These are phyloP conservation scores for Mesorhabditis belari DNA, from an alignment of 2,888 invertebrate species.

Conservation along the genomic window DNA sequence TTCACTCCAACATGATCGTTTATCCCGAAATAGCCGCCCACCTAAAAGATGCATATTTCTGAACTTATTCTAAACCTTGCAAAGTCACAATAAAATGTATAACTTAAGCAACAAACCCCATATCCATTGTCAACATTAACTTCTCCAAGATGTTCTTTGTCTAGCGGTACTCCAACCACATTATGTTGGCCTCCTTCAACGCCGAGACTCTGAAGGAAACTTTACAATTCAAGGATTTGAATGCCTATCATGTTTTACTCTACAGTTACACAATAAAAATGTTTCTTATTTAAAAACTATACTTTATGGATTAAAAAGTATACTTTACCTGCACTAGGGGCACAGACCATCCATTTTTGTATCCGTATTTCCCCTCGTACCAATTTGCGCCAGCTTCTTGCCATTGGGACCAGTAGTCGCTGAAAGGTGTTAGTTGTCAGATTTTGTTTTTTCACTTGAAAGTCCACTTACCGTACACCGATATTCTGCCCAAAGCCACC, in stretches of 20 bases:
- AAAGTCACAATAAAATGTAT: neutral
- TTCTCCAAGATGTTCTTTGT: slow-evolving; percentile 19
- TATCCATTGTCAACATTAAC: slow-evolving; percentile 34
- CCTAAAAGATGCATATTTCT: slow-evolving; percentile 7
- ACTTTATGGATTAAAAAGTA: neutral
- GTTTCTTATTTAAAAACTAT: neutral
- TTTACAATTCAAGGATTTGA: no score
- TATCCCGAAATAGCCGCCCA: slow-evolving; percentile 31
- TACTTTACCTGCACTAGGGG: slow-evolving; percentile 34
- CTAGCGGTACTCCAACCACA: slow-evolving; percentile 25
- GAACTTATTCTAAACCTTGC: neutral
- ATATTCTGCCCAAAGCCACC: slow-evolving; percentile 41
- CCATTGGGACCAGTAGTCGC: slow-evolving; percentile 40
- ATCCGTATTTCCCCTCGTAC: slow-evolving; percentile 41
- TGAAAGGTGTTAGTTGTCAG: no score
- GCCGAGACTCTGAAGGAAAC: neutral
- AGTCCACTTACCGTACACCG: slow-evolving; percentile 17
- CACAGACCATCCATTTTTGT: slow-evolving; percentile 44
- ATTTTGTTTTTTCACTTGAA: neutral
- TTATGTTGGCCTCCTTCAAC: slow-evolving; percentile 28
- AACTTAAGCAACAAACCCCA: slow-evolving; percentile 8
- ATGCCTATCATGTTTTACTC: no score
- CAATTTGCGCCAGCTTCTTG: slow-evolving; percentile 40
- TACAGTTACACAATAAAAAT: neutral
- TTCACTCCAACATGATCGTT: slow-evolving; percentile 38